Percentiles rank a stretch among this genome's conserved stretches.
These are phyloP conservation scores for Patella caerulea DNA, from an alignment of 2,888 invertebrate species.

Conservation along the genomic window DNA sequence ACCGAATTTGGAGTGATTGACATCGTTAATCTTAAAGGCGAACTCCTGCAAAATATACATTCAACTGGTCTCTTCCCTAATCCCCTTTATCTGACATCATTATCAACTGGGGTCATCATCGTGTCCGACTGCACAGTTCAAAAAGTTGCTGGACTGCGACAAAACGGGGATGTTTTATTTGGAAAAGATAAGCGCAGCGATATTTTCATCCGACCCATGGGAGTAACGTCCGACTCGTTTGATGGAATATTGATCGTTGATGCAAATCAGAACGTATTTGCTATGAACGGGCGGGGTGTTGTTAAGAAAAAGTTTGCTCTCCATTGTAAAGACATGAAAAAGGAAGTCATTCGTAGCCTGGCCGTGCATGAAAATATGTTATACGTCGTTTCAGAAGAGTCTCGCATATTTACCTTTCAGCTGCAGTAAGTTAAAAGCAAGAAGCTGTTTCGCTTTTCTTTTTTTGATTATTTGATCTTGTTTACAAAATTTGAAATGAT, in stretches of 20 bases:
- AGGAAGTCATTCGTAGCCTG: too few relatives aligned
- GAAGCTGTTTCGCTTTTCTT: too few relatives aligned
- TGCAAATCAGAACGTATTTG: too few relatives aligned
- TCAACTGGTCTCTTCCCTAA: neutral
- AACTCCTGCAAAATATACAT: neutral
- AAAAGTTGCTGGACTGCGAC: slow-evolving; percentile 5
- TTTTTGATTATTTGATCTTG: too few relatives aligned
- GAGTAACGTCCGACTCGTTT: too few relatives aligned
- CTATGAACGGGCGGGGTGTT: neutral
- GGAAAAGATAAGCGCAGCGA: neutral
- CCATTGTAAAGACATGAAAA: neutral
- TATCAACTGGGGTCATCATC: slow-evolving; percentile 11
- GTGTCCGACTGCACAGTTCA: slow-evolving; percentile 14
- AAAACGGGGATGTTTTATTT: slow-evolving; percentile 9
- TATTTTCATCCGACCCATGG: too few relatives aligned
- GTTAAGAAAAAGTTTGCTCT: neutral
- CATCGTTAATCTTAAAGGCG: slow-evolving; percentile 6
- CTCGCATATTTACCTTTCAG: too few relatives aligned
- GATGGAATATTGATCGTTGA: too few relatives aligned
- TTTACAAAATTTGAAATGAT: too few relatives aligned
- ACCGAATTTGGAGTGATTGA: neutral
- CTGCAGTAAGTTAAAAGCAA: too few relatives aligned
- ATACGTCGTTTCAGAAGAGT: too few relatives aligned
- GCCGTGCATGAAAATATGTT: too few relatives aligned
- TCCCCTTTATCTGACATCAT: slow-evolving; percentile 11